Evolutionary conservation across 2,888 invertebrate species (phyloP).

Genomic region (Andricus curvator): DNA sequence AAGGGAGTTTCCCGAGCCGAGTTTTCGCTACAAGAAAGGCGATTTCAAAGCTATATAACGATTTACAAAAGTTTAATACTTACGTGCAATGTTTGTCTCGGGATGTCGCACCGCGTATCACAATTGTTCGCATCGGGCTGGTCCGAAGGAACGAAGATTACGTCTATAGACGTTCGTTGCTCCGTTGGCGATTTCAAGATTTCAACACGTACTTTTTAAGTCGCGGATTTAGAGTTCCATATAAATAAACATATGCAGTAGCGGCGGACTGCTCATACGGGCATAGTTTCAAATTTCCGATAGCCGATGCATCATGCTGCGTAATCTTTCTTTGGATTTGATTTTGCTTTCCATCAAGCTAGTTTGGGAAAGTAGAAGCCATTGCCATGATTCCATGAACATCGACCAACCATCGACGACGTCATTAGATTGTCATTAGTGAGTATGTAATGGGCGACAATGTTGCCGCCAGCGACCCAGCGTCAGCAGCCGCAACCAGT

Average conservation of each 20-base stretch:
- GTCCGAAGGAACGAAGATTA: slow-evolving; percentile 49
- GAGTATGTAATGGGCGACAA: background rate
- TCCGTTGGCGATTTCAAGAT: slow-evolving; percentile 45
- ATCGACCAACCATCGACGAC: slow-evolving; percentile 2
- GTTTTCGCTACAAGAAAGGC: background rate
- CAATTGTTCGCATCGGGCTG: slow-evolving; percentile 55
- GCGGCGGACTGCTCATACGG: slow-evolving; percentile 44
- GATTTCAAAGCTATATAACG: background rate
- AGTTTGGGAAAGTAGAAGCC: slow-evolving; percentile 28
- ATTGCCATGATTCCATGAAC: slow-evolving; percentile 17
- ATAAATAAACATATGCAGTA: slow-evolving; percentile 46
- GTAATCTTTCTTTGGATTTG: slow-evolving; percentile 52
- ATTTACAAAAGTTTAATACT: slow-evolving; percentile 43
- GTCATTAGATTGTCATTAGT: background rate
- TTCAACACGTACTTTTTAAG: slow-evolving; percentile 40
- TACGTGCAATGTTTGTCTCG: slow-evolving; percentile 54
- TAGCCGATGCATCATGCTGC: slow-evolving; percentile 52
- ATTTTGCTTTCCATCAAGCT: slow-evolving; percentile 44
- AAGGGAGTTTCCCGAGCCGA: slow-evolving; percentile 40
- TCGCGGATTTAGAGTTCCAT: slow-evolving; percentile 35
- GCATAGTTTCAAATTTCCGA: slow-evolving; percentile 47
- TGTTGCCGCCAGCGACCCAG: background rate
- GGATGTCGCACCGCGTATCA: slow-evolving; percentile 50
- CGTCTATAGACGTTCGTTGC: slow-evolving; percentile 42
- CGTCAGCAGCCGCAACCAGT: background rate